These are phyloP conservation scores for Rachycentron canadum DNA, from an alignment of 2,797 vertebrate species.

Conservation along the genomic window DNA sequence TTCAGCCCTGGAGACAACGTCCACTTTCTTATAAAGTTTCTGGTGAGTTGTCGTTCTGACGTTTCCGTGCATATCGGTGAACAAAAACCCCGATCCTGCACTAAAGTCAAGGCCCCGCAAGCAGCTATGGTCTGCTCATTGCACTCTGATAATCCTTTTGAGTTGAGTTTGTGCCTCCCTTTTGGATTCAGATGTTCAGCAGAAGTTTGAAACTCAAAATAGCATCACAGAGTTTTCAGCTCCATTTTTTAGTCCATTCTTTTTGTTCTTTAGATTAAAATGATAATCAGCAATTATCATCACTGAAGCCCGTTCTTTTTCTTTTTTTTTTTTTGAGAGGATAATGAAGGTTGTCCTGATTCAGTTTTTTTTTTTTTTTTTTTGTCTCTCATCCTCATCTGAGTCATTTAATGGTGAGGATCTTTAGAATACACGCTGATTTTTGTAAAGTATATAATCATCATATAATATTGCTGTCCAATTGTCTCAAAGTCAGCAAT, in stretches of 20 bases:
- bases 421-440: not conserved
- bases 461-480: not conserved
- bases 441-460: not conserved
- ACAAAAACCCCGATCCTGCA: not conserved
- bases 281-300: conserved; percentile 28
- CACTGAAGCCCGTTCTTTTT: conserved; percentile 3
- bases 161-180: not conserved
- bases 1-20: too few relatives aligned
- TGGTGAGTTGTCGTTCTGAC: too few relatives aligned
- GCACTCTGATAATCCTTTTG: not conserved
- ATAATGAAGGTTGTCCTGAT: conserved; percentile 28
- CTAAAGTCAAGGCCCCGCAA: not conserved
- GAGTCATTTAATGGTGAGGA: conserved; percentile 1
- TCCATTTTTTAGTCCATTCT: not conserved
- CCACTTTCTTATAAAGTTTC: too few relatives aligned
- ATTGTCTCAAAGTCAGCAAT: not conserved
- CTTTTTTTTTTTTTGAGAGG: not conserved
- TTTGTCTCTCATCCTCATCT: not conserved
- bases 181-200: not conserved
- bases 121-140: not conserved
- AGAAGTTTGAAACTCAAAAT: not conserved
- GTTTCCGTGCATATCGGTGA: too few relatives aligned
- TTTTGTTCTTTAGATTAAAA: conserved; percentile 7
- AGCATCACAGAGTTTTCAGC: not conserved
- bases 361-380: not conserved